Percentiles rank a stretch among this genome's conserved stretches.
These are phyloP conservation scores for Panagrolaimus sp. DNA, from an alignment of 1,140 invertebrate species.

Conservation along the genomic window DNA sequence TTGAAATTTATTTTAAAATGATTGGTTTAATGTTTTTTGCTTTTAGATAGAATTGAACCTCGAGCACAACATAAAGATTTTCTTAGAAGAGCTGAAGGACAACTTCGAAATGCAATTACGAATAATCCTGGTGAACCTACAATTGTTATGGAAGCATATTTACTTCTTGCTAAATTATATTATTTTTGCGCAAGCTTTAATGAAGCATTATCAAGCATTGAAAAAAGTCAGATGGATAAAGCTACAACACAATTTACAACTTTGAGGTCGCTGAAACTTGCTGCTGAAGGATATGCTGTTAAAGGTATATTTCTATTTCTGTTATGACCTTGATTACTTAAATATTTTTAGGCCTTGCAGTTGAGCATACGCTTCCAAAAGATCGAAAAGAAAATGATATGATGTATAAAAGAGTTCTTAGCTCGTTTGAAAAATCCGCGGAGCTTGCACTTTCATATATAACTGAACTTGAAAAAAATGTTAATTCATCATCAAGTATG, in stretches of 20 bases:
- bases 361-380: slow-evolving; percentile 11
- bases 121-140: slow-evolving; percentile 19
- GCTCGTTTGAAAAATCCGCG: slow-evolving; percentile 24
- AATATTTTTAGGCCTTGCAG: background rate
- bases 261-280: slow-evolving; percentile 30
- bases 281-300: slow-evolving; percentile 31
- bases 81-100: slow-evolving; percentile 21
- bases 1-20: background rate
- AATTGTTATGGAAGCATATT: slow-evolving; percentile 33
- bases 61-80: slow-evolving; percentile 25
- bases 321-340: background rate
- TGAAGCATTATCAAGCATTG: slow-evolving; percentile 27
- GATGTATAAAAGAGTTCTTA: slow-evolving; percentile 11
- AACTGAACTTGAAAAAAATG: slow-evolving; percentile 10
- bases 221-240: slow-evolving; percentile 26
- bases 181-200: slow-evolving; percentile 26
- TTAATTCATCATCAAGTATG: background rate
- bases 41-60: slow-evolving; percentile 3
- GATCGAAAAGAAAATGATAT: slow-evolving; percentile 13
- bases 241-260: slow-evolving; percentile 32
- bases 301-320: slow-evolving; percentile 33
- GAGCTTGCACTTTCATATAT: slow-evolving; percentile 29
- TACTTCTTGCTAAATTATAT: slow-evolving; percentile 31
- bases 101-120: slow-evolving; percentile 23
- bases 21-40: background rate